Conservation (phyloP, 1,140 invertebrate species). For the Brachystomella parvula region DNA sequence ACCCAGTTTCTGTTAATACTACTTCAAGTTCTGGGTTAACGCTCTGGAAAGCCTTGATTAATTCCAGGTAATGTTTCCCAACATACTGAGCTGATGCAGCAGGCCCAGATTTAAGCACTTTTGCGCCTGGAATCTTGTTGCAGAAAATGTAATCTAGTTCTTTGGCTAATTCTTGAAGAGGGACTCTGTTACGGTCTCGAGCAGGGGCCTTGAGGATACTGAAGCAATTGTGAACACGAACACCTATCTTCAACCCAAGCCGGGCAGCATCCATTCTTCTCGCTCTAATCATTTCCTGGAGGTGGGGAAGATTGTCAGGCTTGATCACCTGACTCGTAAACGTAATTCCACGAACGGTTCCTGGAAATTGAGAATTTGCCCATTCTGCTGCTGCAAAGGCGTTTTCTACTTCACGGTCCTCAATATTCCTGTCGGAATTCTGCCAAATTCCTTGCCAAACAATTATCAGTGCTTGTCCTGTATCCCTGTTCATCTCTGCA, state of each 20-base stretch:
- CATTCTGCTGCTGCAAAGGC: slow-evolving; percentile 16
- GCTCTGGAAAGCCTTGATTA: not conserved
- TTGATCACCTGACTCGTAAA: slow-evolving; percentile 17
- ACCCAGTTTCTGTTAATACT: slow-evolving; percentile 19
- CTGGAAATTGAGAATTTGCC: slow-evolving; percentile 9
- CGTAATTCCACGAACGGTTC: slow-evolving; percentile 22
- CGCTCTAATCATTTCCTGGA: slow-evolving; percentile 10
- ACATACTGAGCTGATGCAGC: not conserved
- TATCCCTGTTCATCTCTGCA: slow-evolving; percentile 16
- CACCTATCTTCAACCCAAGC: slow-evolving; percentile 10
- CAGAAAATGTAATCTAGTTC: slow-evolving; percentile 23
- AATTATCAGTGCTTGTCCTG: not conserved
- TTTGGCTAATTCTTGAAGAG: slow-evolving; percentile 15
- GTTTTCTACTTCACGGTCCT: slow-evolving; percentile 16
- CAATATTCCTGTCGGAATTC: not conserved
- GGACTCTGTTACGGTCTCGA: not conserved
- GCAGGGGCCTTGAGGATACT: not conserved
- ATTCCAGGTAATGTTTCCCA: not conserved
- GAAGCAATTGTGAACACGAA: slow-evolving; percentile 14
- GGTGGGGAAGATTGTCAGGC: not conserved
- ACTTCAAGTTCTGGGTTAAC: slow-evolving; percentile 11
- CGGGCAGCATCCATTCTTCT: not conserved
- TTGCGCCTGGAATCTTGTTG: not conserved
- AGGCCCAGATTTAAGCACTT: not conserved
- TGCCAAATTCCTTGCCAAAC: slow-evolving; percentile 22